Percentiles rank a stretch among this genome's conserved stretches.
Evolutionary conservation across 2,888 invertebrate genomes (phyloP).

Genomic region (Caradrina kadenii): DNA sequence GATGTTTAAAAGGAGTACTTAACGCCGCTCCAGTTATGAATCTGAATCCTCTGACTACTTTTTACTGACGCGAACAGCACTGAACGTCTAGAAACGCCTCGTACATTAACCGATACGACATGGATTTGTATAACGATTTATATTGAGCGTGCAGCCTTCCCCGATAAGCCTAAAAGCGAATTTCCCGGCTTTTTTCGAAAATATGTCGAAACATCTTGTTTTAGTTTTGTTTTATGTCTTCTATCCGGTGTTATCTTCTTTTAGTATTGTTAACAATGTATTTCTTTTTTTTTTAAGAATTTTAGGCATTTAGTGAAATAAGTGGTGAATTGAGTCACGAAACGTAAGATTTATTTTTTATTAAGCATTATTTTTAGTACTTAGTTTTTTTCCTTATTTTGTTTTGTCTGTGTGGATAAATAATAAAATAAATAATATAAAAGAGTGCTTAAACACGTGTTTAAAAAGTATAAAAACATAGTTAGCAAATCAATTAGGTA

Average conservation of each 20-base stretch:
- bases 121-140: constrained; percentile 40
- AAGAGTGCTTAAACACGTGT: no score
- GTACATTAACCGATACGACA: constrained; percentile 19
- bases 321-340: neutral
- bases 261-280: neutral
- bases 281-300: neutral
- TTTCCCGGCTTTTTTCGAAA: constrained; percentile 13
- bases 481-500: no score
- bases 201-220: constrained; percentile 9
- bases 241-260: neutral
- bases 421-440: no score
- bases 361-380: no score
- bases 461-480: no score
- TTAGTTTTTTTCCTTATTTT: no score
- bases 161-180: constrained; percentile 17
- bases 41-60: neutral
- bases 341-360: neutral
- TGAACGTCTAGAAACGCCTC: neutral
- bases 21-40: neutral
- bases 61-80: neutral
- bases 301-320: neutral
- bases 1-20: neutral
- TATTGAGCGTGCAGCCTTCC: constrained; percentile 11
- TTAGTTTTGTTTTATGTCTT: constrained; percentile 3
- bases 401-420: no score